phyloP scores from a whole-genome alignment of 2,888 invertebrate species.

The Acronicta aceris region DNA sequence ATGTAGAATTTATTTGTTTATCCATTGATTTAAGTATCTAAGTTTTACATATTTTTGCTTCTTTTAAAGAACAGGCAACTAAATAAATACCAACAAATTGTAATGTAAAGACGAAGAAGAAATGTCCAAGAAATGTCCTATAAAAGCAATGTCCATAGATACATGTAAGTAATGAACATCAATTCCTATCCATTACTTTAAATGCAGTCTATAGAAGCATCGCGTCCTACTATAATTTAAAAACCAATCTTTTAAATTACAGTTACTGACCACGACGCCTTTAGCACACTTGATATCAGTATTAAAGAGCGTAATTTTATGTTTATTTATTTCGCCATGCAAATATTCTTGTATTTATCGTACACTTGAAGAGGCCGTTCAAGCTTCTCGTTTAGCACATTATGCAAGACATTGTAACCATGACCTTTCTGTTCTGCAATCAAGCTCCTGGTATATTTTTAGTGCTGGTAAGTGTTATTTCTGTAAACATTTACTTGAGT shows the following conservation, averaged over 20 bases:
- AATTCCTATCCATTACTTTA: constrained; percentile 35
- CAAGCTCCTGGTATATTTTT: constrained; percentile 30
- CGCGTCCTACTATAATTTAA: constrained; percentile 31
- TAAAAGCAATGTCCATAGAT: background rate
- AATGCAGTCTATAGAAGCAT: constrained; percentile 25
- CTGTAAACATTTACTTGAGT: constrained; percentile 20
- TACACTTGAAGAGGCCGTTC: constrained; percentile 68
- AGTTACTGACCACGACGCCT: constrained; percentile 21
- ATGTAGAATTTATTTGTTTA: too few species aligned
- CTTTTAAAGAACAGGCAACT: background rate
- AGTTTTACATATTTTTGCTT: background rate
- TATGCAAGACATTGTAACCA: constrained; percentile 61
- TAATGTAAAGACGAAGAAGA: background rate
- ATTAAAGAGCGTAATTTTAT: constrained; percentile 21
- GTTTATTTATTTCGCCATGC: constrained; percentile 55
- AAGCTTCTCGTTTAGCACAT: constrained; percentile 58
- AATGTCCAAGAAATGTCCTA: too few species aligned
- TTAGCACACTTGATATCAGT: constrained; percentile 32
- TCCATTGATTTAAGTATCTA: too few species aligned
- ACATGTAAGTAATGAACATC: constrained; percentile 8
- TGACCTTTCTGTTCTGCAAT: constrained; percentile 61
- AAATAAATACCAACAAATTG: background rate
- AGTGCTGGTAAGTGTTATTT: constrained; percentile 23
- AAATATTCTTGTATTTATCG: constrained; percentile 73
- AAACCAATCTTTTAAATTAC: constrained; percentile 45